Percentiles rank a stretch among this genome's conserved stretches.
Conservation (phyloP, 2,797 vertebrate genomes). For the Poeciliopsis infans region DNA sequence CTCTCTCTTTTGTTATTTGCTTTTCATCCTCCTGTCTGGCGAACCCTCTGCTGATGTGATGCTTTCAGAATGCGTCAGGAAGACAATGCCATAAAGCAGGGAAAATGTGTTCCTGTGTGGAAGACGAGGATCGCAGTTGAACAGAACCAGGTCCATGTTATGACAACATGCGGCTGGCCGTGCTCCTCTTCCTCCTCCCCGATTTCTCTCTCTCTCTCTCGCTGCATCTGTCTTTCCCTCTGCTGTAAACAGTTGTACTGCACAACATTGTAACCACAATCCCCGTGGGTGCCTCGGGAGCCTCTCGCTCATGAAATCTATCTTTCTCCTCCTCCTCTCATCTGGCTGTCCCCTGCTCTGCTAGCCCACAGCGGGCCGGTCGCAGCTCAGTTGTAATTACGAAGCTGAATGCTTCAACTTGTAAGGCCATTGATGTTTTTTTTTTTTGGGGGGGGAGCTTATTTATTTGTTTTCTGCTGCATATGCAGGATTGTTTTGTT, state of each 20-base stretch:
- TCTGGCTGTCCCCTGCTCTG: conserved; percentile 23
- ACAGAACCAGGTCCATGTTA: conserved; percentile 66
- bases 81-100: conserved; percentile 35
- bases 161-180: conserved; percentile 52
- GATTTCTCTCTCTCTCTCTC: conserved; percentile 21
- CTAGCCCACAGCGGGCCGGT: conserved; percentile 53
- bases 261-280: conserved; percentile 72
- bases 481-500: conserved; percentile 50
- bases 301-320: conserved; percentile 74
- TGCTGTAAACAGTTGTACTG: conserved; percentile 75
- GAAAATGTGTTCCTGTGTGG: conserved; percentile 1
- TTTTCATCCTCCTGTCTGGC: conserved; percentile 1
- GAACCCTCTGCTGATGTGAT: conserved; percentile 21
- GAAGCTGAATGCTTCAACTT: conserved; percentile 68
- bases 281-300: conserved; percentile 59
- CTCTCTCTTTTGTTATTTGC: conserved; percentile 25
- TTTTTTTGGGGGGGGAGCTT: conserved; percentile 24
- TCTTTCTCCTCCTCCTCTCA: conserved; percentile 29
- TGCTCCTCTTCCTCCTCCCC: conserved; percentile 16
- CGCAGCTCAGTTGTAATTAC: conserved; percentile 71
- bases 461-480: conserved; percentile 49
- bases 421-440: conserved; percentile 53
- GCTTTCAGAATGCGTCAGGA: conserved; percentile 39
- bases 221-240: conserved; percentile 41
- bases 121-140: conserved; percentile 50